Base-by-base conservation (phyloP, 2,797 vertebrate genomes). In the Australoheros facetus region DNA sequence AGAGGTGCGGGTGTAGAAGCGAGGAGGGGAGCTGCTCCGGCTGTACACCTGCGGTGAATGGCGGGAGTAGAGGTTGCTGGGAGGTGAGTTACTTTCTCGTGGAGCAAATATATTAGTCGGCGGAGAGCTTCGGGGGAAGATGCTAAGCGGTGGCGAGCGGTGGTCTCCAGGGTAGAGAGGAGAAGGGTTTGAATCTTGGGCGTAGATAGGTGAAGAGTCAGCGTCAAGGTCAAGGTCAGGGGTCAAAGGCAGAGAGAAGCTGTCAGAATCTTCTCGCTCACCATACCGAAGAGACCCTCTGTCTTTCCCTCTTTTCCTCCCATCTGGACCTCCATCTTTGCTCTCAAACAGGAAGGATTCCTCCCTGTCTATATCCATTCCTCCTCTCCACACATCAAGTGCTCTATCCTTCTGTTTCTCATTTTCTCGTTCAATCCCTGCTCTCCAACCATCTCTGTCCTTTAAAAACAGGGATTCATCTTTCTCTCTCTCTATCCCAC, bases 241-340 rank as follows among this genome's bases (percentile, higher is more conserved):
- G 39, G 93, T 95, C 91, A 95, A 78, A 69, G 94, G 94, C 81
- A 96, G 95, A 5, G 96, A 91, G 86, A 96, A 97, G 92, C 97
- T 95, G 88, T 97, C 97, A 0, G 97, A 96, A 90, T 98, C 97
- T 76, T 98, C 97, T 81, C 95, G 94, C 73, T 97, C 96, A 0
- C 95, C 96, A 76, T 97, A 98, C 58, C 97, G 96, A 80, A 97
- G 95, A 39, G 97, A 97, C n/a, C 92, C 94, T 85, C 87, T 78
- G 1, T 93, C 92, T 72, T 82, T 90, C 30, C 87, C 90, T 75
- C 91, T 82, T 66, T 92, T 92, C 85, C 89, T 89, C 14, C 86
- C 88, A 1, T 94, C 93, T 0, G 85, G 81, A 56, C 81, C 91
- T 10, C 80, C 87, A 21, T 93, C 93, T 82, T 93, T 93, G 87